Conservation (phyloP, 2,797 vertebrate genomes). For the Rhinogobio ventralis region DNA sequence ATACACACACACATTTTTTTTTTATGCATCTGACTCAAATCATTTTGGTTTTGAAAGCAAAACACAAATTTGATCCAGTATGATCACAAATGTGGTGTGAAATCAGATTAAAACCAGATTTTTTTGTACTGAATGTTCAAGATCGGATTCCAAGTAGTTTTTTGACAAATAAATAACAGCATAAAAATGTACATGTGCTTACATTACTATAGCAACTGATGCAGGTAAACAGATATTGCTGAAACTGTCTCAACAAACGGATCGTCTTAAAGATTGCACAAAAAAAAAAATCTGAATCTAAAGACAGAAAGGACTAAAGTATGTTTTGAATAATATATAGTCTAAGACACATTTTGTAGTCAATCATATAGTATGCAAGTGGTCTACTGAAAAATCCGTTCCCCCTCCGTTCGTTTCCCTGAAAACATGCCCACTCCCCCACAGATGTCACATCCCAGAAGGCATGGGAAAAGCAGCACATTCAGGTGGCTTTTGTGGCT, state of each 20-base stretch:
- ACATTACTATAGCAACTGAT: not conserved
- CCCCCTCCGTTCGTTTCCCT: slow-evolving; percentile 54
- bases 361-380: not conserved
- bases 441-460: slow-evolving; percentile 72
- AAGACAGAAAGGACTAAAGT: not conserved
- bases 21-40: too few species aligned
- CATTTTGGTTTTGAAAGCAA: too few species aligned
- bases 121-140: not conserved
- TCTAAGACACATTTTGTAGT: not conserved
- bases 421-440: slow-evolving; percentile 71
- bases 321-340: not conserved
- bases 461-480: slow-evolving; percentile 64
- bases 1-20: too few species aligned
- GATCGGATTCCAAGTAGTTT: not conserved
- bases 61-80: too few species aligned
- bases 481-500: slow-evolving; percentile 63
- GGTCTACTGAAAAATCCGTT: slow-evolving; percentile 20
- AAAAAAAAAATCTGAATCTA: not conserved
- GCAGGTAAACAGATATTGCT: not conserved
- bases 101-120: not conserved
- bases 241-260: not conserved
- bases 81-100: not conserved
- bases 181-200: not conserved
- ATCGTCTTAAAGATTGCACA: not conserved
- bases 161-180: not conserved